These are phyloP conservation scores for Actinopyga echinites DNA, from an alignment of 53 echinoderm and acorn worm genomes.

Conservation along the genomic window DNA sequence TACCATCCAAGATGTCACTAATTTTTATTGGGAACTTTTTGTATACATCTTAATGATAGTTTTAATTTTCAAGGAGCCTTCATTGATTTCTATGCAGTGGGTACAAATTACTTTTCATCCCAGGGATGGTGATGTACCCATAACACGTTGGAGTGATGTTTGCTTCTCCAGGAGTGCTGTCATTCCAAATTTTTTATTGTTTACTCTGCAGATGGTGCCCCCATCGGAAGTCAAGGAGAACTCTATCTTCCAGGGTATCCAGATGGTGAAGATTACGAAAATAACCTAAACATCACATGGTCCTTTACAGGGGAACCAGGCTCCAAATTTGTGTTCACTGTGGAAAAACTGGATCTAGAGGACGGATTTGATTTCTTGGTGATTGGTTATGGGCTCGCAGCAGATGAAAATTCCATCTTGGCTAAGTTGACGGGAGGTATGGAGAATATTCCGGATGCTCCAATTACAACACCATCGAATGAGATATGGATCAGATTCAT, in stretches of 20 bases:
- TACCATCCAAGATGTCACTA: no score
- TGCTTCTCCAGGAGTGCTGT: no score
- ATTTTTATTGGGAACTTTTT: no score
- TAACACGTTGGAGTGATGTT: no score
- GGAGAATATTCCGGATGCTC: not conserved
- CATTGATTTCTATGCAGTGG: no score
- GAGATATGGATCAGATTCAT: slow-evolving; percentile 5
- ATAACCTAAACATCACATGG: not conserved
- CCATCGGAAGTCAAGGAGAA: not conserved
- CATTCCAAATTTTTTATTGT: no score
- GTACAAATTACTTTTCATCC: no score
- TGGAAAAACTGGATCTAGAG: not conserved
- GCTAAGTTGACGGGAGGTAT: not conserved
- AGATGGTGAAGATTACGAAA: not conserved
- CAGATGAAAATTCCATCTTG: not conserved
- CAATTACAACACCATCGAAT: not conserved
- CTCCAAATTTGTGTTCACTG: not conserved
- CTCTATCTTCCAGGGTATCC: slow-evolving; percentile 1
- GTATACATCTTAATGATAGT: no score
- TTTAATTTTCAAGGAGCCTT: no score
- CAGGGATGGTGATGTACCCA: no score
- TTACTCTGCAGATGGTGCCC: not conserved
- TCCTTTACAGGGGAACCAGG: not conserved
- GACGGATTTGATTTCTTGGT: not conserved
- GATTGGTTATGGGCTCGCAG: not conserved